These are phyloP conservation scores for Hippocampus kuda DNA, from an alignment of 2,797 vertebrate genomes.

Conservation along the genomic window DNA sequence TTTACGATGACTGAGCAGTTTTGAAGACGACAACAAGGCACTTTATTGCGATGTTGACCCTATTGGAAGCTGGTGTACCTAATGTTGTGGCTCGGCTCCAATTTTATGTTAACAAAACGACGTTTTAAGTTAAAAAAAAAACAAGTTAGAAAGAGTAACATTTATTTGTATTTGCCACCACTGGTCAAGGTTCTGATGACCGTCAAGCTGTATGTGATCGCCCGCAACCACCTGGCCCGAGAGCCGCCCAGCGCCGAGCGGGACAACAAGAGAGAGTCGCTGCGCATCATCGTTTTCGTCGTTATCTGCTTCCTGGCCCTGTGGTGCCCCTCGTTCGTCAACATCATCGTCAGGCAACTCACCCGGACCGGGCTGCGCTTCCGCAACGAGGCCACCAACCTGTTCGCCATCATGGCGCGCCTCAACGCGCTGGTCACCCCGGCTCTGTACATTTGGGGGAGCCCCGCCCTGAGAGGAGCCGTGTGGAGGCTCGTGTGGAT, in stretches of 20 bases:
- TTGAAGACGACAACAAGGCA: no score
- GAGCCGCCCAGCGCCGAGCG: constrained; percentile 58
- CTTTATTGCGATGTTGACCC: no score
- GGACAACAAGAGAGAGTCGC: constrained; percentile 66
- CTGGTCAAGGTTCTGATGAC: constrained; percentile 67
- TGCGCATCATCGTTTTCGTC: constrained; percentile 70
- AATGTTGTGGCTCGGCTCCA: no score
- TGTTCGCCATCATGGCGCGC: constrained; percentile 67
- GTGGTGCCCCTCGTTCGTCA: constrained; percentile 72
- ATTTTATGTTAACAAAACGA: no score
- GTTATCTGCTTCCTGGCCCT: constrained; percentile 67
- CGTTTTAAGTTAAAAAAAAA: neutral
- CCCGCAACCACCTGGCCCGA: constrained; percentile 62
- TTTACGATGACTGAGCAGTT: no score
- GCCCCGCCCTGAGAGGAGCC: constrained; percentile 60
- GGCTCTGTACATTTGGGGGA: constrained; percentile 69
- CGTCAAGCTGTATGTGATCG: constrained; percentile 67
- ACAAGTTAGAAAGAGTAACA: no score
- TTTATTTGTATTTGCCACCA: neutral
- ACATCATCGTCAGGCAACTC: constrained; percentile 62
- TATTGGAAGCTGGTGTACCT: no score
- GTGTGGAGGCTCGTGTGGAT: constrained; percentile 57
- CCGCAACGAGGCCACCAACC: constrained; percentile 67
- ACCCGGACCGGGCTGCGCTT: constrained; percentile 54
- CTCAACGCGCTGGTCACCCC: constrained; percentile 69